A percentile compares a stretch with the other conserved stretches of the same genome.
Conservation (phyloP, 2,888 invertebrate species). For the Meteorus cinctellus region DNA sequence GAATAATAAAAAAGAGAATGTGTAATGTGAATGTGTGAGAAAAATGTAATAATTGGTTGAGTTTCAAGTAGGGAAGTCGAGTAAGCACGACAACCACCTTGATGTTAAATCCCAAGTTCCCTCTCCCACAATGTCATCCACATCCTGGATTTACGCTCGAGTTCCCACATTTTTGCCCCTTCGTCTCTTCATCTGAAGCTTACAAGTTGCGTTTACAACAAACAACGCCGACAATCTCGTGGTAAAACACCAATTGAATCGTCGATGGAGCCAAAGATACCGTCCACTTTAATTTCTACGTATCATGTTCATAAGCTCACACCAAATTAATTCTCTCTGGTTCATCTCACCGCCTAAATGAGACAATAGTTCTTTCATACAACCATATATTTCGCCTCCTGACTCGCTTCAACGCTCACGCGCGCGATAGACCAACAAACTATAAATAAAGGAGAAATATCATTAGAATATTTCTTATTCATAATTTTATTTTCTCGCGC, state of each 20-base stretch:
- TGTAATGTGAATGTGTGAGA: not conserved
- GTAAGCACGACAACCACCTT: constrained; percentile 47
- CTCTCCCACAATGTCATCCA: constrained; percentile 47
- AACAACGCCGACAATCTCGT: constrained; percentile 11
- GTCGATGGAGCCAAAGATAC: not conserved
- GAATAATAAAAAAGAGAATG: constrained; percentile 6
- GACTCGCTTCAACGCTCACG: constrained; percentile 1
- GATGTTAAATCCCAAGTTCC: constrained; percentile 44
- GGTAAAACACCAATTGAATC: constrained; percentile 20
- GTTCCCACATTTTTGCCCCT: constrained; percentile 55
- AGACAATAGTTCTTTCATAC: not conserved
- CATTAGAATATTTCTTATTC: not conserved
- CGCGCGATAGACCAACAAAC: constrained; percentile 1
- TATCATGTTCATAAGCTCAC: constrained; percentile 25
- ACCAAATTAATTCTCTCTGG: not conserved
- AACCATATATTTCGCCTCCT: not conserved
- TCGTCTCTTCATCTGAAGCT: constrained; percentile 36
- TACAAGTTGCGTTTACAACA: not conserved
- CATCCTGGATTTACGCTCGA: constrained; percentile 58
- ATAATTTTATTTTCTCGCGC: not conserved
- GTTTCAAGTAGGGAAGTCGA: constrained; percentile 39
- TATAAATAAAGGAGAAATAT: constrained; percentile 1
- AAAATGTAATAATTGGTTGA: constrained; percentile 6
- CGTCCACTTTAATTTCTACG: constrained; percentile 35
- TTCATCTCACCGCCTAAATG: not conserved